Evolutionary conservation across 2,888 invertebrate species (phyloP).

Genomic region (Calliopum simillimum): DNA sequence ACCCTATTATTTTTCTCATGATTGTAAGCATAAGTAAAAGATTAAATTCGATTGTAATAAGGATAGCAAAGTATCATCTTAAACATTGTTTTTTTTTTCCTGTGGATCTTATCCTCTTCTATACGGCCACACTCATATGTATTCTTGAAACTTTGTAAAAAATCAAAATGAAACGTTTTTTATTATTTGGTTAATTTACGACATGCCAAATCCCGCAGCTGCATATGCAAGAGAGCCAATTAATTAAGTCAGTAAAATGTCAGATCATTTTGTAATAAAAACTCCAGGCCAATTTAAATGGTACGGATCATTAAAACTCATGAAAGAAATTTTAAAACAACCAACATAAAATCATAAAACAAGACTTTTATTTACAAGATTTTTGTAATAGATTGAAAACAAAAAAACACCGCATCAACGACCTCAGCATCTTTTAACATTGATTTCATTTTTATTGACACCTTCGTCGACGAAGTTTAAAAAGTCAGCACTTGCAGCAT

Average conservation of each 20-base stretch:
- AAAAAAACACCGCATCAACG: not conserved
- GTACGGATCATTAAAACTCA: constrained; percentile 13
- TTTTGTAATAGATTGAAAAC: constrained; percentile 27
- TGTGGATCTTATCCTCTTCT: too few relatives aligned
- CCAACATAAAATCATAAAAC: not conserved
- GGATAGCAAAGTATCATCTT: too few relatives aligned
- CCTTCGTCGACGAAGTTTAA: not conserved
- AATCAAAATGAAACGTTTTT: too few relatives aligned
- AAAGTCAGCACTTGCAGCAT: not conserved
- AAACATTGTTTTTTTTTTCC: too few relatives aligned
- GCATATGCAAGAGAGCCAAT: too few relatives aligned
- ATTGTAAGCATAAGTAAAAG: too few relatives aligned
- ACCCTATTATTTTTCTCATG: too few relatives aligned
- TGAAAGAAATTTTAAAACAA: constrained; percentile 3
- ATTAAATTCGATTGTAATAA: too few relatives aligned
- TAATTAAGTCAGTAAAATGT: not conserved
- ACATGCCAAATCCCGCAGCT: too few relatives aligned
- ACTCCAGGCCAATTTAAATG: constrained; percentile 19
- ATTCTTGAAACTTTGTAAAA: too few relatives aligned
- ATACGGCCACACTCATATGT: too few relatives aligned
- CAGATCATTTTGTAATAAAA: constrained; percentile 15
- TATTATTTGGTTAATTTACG: too few relatives aligned
- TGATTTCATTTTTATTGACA: constrained; percentile 21
- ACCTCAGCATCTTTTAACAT: constrained; percentile 7
- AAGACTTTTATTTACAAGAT: not conserved